Percentiles rank a stretch among this genome's conserved stretches.
Conservation (phyloP, 2,113 vertebrate genomes). For the Anhinga rufa region DNA sequence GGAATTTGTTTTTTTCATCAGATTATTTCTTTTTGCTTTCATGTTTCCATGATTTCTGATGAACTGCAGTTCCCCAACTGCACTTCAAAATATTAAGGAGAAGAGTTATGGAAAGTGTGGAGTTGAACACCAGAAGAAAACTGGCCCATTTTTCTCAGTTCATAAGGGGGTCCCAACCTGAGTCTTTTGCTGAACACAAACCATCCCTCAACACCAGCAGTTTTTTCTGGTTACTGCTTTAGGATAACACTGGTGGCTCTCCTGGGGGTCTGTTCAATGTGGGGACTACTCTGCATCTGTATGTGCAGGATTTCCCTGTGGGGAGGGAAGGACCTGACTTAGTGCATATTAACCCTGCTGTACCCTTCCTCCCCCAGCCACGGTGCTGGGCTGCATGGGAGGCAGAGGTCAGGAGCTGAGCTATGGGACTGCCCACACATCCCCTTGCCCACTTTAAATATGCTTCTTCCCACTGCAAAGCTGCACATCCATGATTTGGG, state of each 20-base stretch:
- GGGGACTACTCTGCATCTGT: background rate
- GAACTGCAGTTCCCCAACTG: background rate
- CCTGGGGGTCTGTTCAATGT: background rate
- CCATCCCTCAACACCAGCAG: background rate
- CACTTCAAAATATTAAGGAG: background rate
- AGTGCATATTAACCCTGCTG: background rate
- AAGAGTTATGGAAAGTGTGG: background rate
- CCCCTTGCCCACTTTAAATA: background rate
- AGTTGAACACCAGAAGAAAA: background rate
- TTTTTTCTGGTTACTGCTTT: background rate
- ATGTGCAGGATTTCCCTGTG: background rate
- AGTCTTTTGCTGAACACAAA: background rate
- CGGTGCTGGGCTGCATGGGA: background rate
- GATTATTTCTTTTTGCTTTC: background rate
- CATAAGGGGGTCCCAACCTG: background rate
- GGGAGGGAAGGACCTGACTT: background rate
- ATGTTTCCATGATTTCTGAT: background rate
- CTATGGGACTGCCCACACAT: background rate
- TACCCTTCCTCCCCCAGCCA: background rate
- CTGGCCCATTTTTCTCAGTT: background rate
- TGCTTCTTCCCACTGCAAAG: background rate
- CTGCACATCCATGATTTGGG: background rate
- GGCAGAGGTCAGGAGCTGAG: fast-evolving
- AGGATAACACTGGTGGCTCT: background rate
- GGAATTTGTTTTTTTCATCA: background rate